Base-by-base conservation (phyloP, 2,888 invertebrate genomes). In the Agrotis clavis region DNA sequence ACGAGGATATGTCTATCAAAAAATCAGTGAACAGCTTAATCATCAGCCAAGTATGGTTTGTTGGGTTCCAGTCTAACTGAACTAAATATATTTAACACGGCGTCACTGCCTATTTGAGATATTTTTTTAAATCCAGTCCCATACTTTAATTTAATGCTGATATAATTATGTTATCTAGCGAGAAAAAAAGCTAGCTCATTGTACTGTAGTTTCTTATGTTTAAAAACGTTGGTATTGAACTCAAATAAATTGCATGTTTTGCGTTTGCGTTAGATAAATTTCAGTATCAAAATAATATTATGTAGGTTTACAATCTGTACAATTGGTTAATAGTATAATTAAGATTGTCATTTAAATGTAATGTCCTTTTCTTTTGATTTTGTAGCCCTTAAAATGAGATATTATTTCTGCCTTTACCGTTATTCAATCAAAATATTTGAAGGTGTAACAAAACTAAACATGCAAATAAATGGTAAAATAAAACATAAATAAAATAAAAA, bases 401-500 rank as follows among this genome's bases (percentile, higher is more conserved):
- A 13, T 41, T 51, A 7, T 35, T n/a, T n/a, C 1, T 16, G 35
- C 18, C 30, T 21, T n/a, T 30, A 18, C 50, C 35, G 13, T 54
- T 64, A 25, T 63, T 30, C 2, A 54, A 19, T 35, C 19, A 47
- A 63, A 41, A 64, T 53, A 67, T 21, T 19, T 30, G 25, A 9
- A 80, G 57, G 71, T 79, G 61, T 76, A 74, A 71, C 48, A 66
- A 63, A 79, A 76, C 67, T 76, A 71, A 75, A 77, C 85, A 81
- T 84, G 82, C 82, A 82, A 75, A 74, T 74, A 91, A 89, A 90
- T 87, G 87, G 88, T 86, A 85, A 82, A 82, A 88, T 86, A 85
- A 82, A 82, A 19, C 71, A 84, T 70, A 82, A 82, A 81, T 73
- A 61, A 79, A 66, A 81, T 73, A 67, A 74, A 83, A 74, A 82